phyloP scores from a whole-genome alignment of 2,888 invertebrate species.

The Platycheirus rosarum region DNA sequence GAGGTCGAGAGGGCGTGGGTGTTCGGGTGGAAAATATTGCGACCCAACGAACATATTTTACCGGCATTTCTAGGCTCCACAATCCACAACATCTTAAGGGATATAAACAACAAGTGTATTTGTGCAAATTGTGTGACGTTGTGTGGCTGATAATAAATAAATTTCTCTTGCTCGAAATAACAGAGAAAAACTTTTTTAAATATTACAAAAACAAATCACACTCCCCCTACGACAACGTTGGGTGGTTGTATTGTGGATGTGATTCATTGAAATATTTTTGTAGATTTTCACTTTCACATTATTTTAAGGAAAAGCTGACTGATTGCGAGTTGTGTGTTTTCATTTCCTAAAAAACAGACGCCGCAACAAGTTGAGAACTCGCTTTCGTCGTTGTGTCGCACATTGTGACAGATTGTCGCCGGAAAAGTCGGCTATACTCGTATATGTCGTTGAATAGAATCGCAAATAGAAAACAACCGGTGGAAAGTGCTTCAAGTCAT shows the following conservation, averaged over 20 bases:
- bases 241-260: constrained; percentile 27
- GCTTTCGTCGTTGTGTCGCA: constrained; percentile 17
- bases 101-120: constrained; percentile 28
- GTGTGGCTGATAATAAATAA: constrained; percentile 1
- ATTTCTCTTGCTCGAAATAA: constrained; percentile 25
- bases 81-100: constrained; percentile 18
- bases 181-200: background rate
- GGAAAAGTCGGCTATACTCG: constrained; percentile 34
- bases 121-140: background rate
- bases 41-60: background rate
- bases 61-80: constrained; percentile 16
- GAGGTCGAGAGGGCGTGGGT: background rate
- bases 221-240: constrained; percentile 44
- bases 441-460: too few species aligned
- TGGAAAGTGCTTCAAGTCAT: constrained; percentile 34
- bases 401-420: constrained; percentile 40
- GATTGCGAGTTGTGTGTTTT: constrained; percentile 47
- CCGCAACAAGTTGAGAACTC: constrained; percentile 25
- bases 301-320: constrained; percentile 26
- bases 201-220: constrained; percentile 28
- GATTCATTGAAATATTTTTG: constrained; percentile 69
- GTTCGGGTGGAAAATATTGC: background rate
- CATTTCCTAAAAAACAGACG: constrained; percentile 2
- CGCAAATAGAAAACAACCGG: constrained; percentile 21
- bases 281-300: constrained; percentile 60